Evolutionary conservation across 2,113 vertebrate genomes (phyloP).

Genomic region (Butorides virescens): DNA sequence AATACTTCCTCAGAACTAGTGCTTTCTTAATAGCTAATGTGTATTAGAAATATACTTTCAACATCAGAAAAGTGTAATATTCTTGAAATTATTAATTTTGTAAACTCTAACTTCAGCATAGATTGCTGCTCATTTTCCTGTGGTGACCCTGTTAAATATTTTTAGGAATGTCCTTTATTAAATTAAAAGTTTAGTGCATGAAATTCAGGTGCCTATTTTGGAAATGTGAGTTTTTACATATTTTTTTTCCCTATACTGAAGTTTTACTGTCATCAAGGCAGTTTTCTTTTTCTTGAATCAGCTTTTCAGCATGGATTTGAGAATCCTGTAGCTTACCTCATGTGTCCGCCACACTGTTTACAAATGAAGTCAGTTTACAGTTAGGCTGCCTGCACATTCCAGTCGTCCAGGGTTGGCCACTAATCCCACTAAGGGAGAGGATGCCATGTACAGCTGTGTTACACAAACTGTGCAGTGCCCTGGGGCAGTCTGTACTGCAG

Average conservation of each 20-base stretch:
- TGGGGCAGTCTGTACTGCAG: background rate
- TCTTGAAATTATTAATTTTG: background rate
- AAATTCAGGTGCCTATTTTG: background rate
- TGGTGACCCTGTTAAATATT: background rate
- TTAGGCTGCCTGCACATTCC: background rate
- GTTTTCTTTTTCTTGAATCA: background rate
- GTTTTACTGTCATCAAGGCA: background rate
- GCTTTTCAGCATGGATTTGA: background rate
- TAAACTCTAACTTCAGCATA: background rate
- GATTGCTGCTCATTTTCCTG: background rate
- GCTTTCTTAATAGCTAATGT: background rate
- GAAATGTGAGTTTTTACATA: background rate
- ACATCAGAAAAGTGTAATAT: background rate
- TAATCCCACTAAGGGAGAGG: background rate
- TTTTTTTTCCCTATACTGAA: background rate
- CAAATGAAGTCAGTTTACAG: background rate
- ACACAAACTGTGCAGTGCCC: background rate
- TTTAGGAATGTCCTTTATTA: background rate
- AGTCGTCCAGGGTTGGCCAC: background rate
- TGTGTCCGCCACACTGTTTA: background rate
- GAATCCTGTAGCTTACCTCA: background rate
- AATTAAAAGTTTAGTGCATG: background rate
- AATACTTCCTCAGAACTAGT: background rate
- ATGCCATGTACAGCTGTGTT: rapidly evolving
- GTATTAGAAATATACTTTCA: background rate